A percentile compares a stretch with the other conserved stretches of the same genome.
phyloP scores from a whole-genome alignment of 2,797 vertebrate species.

The Taenioides sp. region DNA sequence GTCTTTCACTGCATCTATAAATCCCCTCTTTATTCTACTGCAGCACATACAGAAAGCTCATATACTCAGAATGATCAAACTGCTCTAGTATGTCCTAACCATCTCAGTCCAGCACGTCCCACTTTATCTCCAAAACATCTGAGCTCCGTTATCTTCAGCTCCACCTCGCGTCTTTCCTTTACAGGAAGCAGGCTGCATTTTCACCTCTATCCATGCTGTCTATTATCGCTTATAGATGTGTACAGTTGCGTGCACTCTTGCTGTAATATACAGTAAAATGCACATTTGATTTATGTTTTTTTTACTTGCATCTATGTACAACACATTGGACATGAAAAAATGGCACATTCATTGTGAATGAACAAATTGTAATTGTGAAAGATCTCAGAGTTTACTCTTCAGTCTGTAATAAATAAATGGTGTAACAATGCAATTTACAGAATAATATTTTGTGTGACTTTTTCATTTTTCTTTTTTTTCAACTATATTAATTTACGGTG shows the following conservation, averaged over 20 bases:
- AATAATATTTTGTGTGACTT: neutral
- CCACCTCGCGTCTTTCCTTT: no score
- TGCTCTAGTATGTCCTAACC: neutral
- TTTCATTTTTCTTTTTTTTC: no score
- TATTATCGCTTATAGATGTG: neutral
- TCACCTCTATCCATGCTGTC: neutral
- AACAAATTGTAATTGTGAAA: neutral
- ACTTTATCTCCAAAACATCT: neutral
- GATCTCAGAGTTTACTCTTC: no score
- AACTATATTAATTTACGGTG: no score
- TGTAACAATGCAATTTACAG: neutral
- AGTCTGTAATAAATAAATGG: neutral
- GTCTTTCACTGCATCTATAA: constrained; percentile 9
- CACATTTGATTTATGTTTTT: no score
- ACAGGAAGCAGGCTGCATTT: neutral
- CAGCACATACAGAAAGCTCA: neutral
- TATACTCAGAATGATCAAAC: neutral
- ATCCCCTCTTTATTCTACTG: neutral
- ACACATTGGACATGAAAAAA: neutral
- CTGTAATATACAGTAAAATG: neutral
- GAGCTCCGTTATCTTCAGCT: neutral
- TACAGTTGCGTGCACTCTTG: neutral
- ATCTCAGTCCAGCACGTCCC: neutral
- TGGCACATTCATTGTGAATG: neutral
- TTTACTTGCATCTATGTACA: no score